Percentiles rank a stretch among this genome's conserved stretches.
phyloP scores from a whole-genome alignment of 2,113 vertebrate genomes.

The Equus przewalskii region DNA sequence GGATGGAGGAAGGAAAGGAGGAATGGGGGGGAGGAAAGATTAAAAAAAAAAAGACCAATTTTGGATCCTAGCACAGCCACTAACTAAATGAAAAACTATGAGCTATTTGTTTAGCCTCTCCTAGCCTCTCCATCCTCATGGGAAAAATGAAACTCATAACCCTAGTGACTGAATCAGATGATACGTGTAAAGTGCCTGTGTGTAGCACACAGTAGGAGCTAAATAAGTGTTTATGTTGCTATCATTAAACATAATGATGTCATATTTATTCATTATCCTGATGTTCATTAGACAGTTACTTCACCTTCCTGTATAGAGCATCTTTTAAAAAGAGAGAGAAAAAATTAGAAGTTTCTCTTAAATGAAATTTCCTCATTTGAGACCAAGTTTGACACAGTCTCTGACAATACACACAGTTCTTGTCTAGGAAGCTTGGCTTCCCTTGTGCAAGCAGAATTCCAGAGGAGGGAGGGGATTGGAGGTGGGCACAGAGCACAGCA shows the following conservation, averaged over 20 bases:
- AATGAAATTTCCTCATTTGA: background rate
- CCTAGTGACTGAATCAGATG: background rate
- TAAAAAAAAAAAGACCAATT: background rate
- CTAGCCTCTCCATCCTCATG: background rate
- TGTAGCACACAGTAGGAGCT: background rate
- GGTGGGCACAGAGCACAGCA: background rate
- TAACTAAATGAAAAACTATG: background rate
- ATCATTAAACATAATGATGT: background rate
- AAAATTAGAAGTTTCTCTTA: background rate
- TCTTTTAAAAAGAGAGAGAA: background rate
- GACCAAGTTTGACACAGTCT: background rate
- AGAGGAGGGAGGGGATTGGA: background rate
- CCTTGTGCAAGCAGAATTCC: background rate
- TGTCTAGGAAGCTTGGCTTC: background rate
- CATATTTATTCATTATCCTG: background rate
- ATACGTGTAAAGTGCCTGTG: background rate
- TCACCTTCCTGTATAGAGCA: background rate
- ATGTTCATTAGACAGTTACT: background rate
- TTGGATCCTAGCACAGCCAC: background rate
- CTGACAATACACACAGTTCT: background rate
- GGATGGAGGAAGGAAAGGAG: background rate
- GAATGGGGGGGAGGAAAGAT: background rate
- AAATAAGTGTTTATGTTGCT: background rate
- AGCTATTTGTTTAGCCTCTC: background rate
- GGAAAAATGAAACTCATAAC: background rate